phyloP scores from a whole-genome alignment of 2,888 invertebrate genomes.

The Aleiodes leptofemur region DNA sequence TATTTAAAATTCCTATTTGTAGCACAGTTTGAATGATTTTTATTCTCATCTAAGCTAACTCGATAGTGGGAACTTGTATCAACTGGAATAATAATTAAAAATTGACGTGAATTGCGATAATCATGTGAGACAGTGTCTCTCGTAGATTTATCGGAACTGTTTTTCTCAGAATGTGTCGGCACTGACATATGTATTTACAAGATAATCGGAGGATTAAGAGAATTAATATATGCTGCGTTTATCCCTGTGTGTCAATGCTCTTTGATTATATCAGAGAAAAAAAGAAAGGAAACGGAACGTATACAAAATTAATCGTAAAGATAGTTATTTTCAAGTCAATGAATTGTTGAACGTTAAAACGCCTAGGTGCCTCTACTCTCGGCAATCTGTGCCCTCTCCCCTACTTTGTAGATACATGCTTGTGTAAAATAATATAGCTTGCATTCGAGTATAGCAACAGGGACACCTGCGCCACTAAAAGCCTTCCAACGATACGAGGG shows the following conservation, averaged over 20 bases:
- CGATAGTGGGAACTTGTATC: neutral
- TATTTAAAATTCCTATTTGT: neutral
- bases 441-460: slow-evolving; percentile 11
- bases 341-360: slow-evolving; percentile 34
- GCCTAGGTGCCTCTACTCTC: slow-evolving; percentile 22
- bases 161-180: neutral
- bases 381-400: slow-evolving; percentile 45
- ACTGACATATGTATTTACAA: neutral
- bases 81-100: neutral
- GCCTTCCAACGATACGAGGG: slow-evolving; percentile 34
- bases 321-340: slow-evolving; percentile 25
- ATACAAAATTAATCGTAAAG: slow-evolving; percentile 10
- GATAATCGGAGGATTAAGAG: slow-evolving; percentile 20
- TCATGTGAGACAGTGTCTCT: neutral
- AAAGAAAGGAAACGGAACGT: neutral
- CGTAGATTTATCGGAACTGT: slow-evolving; percentile 12
- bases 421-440: slow-evolving; percentile 17
- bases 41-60: neutral
- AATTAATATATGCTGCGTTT: slow-evolving; percentile 2
- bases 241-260: slow-evolving; percentile 2
- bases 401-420: neutral
- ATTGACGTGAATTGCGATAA: neutral
- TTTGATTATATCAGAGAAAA: neutral
- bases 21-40: neutral
- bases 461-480: slow-evolving; percentile 49